phyloP scores from a whole-genome alignment of 2,113 vertebrate species.

The Ailuropoda melanoleuca region DNA sequence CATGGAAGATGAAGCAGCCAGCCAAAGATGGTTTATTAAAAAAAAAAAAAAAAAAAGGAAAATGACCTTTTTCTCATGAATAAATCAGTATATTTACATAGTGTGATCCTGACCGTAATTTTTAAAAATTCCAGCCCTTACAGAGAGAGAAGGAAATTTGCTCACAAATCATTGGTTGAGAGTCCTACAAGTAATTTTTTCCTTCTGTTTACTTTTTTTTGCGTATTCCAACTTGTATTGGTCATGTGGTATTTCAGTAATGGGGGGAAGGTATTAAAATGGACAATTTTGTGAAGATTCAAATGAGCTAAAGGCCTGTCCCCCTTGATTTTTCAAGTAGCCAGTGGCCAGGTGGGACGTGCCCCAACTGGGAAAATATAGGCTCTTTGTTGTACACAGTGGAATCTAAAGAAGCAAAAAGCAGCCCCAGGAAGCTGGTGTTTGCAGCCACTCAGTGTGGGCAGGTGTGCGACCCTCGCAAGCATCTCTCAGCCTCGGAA shows the following conservation, averaged over 20 bases:
- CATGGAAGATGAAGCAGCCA: not conserved
- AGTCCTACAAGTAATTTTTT: not conserved
- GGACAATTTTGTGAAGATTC: not conserved
- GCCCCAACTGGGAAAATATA: not conserved
- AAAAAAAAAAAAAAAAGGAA: not conserved
- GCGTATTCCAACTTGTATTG: not conserved
- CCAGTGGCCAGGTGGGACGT: not conserved
- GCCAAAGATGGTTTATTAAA: not conserved
- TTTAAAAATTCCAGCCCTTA: not conserved
- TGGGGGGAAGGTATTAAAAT: not conserved
- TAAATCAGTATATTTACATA: not conserved
- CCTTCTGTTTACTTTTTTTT: not conserved
- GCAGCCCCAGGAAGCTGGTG: fast-evolving
- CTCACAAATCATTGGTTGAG: not conserved
- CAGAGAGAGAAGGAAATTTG: not conserved
- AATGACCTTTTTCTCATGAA: not conserved
- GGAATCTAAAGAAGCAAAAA: not conserved
- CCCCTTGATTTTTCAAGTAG: not conserved
- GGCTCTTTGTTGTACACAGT: not conserved
- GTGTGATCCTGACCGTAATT: not conserved
- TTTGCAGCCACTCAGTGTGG: too few relatives aligned
- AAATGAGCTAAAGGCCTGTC: not conserved
- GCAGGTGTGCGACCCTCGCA: too few relatives aligned
- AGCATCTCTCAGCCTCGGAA: not conserved
- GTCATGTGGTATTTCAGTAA: not conserved